Conservation (phyloP, 2,797 vertebrate species). For the Phalanger gymnotis region DNA sequence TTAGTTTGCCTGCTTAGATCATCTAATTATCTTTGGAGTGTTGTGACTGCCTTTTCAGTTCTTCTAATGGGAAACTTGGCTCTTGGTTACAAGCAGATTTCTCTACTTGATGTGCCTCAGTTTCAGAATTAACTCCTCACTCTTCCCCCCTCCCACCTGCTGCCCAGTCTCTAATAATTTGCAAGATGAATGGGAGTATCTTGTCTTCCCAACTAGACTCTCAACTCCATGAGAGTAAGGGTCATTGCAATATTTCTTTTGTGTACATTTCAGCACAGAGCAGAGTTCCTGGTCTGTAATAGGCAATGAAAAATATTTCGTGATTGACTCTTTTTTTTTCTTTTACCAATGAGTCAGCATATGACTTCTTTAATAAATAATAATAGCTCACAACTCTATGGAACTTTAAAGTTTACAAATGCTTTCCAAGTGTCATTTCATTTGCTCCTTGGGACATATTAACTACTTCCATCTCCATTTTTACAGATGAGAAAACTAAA, state of each 20-base stretch:
- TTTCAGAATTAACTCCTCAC: background rate
- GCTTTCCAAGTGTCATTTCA: background rate
- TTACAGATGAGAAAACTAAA: background rate
- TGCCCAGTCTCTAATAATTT: background rate
- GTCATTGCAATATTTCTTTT: background rate
- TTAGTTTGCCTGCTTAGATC: background rate
- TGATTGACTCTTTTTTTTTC: background rate
- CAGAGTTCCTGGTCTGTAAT: background rate
- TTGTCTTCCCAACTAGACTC: background rate
- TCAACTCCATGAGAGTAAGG: background rate
- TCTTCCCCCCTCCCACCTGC: background rate
- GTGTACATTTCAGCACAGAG: background rate
- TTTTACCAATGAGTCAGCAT: background rate
- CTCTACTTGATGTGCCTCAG: background rate
- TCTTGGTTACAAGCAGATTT: background rate
- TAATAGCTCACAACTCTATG: background rate
- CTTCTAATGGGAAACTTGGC: background rate
- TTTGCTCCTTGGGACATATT: background rate
- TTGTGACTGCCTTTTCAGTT: background rate
- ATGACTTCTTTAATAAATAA: background rate
- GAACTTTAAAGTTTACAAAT: background rate
- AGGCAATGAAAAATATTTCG: background rate
- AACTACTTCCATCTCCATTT: background rate
- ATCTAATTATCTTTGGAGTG: background rate
- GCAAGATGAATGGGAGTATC: background rate